Conservation (phyloP, 92 coral and sea anemone species). For the Palythoa heliodiscus region DNA sequence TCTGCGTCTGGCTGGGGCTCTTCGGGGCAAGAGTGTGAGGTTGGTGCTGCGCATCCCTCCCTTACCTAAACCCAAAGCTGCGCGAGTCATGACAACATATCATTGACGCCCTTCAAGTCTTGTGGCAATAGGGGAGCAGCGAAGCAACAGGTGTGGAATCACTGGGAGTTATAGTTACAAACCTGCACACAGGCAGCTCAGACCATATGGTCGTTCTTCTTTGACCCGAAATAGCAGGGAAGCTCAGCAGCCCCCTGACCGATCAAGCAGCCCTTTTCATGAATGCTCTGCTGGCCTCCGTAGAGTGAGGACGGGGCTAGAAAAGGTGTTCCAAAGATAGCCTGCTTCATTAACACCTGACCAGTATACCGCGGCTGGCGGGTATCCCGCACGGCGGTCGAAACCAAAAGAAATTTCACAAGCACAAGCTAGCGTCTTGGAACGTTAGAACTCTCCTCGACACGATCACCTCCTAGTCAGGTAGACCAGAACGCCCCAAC, state of each 20-base stretch:
- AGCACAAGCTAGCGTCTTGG: too few relatives aligned
- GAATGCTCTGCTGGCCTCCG: slow-evolving; percentile 61
- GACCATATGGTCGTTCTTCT: slow-evolving; percentile 36
- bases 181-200: slow-evolving; percentile 57
- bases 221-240: slow-evolving; percentile 33
- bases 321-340: slow-evolving; percentile 62
- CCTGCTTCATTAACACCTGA: slow-evolving; percentile 24
- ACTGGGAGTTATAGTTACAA: slow-evolving; percentile 54
- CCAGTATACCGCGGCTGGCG: slow-evolving; percentile 51
- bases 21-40: too few relatives aligned
- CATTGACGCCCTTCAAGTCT: slow-evolving; percentile 24
- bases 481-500: too few relatives aligned
- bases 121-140: slow-evolving; percentile 59
- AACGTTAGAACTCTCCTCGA: too few relatives aligned
- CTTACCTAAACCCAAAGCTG: too few relatives aligned
- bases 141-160: slow-evolving; percentile 61
- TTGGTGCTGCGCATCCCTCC: too few relatives aligned
- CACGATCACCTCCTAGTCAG: too few relatives aligned
- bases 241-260: slow-evolving; percentile 57
- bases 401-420: too few relatives aligned
- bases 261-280: slow-evolving; percentile 62
- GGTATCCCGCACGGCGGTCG: slow-evolving; percentile 47
- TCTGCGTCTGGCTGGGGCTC: too few relatives aligned
- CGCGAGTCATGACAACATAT: too few relatives aligned
- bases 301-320: slow-evolving; percentile 52